phyloP scores from a whole-genome alignment of 1,140 invertebrate genomes.

The Meloidogyne hapla region DNA sequence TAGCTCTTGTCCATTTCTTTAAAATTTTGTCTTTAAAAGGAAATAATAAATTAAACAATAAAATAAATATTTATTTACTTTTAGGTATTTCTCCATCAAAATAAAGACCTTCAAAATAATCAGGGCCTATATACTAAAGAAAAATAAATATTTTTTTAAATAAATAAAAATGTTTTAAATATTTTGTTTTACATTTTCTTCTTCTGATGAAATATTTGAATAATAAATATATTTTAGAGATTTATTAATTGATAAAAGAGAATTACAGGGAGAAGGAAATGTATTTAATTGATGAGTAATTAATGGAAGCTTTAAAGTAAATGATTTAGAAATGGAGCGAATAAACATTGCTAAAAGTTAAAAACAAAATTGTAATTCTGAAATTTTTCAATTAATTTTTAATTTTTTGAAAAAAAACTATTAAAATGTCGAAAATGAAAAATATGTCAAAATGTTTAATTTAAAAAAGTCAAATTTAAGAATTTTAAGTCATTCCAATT shows the following conservation, averaged over 20 bases:
- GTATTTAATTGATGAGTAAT: background rate
- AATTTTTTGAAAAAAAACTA: no score
- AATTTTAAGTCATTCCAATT: no score
- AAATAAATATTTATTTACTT: constrained; percentile 32
- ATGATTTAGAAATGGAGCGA: background rate
- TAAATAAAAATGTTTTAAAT: no score
- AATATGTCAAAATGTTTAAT: no score
- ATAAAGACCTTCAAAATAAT: constrained; percentile 24
- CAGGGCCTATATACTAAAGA: background rate
- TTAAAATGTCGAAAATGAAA: no score
- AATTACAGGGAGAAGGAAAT: background rate
- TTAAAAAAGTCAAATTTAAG: no score
- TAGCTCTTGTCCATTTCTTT: constrained; percentile 30
- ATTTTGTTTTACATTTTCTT: background rate
- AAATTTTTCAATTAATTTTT: no score
- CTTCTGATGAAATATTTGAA: background rate
- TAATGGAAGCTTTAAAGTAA: background rate
- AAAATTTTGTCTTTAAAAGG: constrained; percentile 38
- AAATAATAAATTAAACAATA: background rate
- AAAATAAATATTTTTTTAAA: background rate
- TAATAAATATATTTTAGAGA: background rate
- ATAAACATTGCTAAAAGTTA: background rate
- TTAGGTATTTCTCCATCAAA: constrained; percentile 36
- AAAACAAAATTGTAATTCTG: no score
- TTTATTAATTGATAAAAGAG: background rate